Conservation (phyloP, 2,797 vertebrate genomes). For the Telmatherina bonti region DNA sequence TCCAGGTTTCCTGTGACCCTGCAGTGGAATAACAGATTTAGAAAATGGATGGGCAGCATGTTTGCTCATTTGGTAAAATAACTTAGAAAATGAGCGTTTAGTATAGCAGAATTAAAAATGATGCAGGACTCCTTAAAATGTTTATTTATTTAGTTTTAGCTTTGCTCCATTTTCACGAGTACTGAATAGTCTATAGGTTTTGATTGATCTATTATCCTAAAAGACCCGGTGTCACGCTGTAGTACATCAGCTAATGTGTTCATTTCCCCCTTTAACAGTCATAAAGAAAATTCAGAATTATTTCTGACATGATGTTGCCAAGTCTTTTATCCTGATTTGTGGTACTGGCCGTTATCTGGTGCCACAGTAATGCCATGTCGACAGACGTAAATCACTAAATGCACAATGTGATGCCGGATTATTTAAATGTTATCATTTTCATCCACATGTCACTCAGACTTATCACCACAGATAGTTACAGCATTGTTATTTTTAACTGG, state of each 20-base stretch:
- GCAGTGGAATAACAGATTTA: too few relatives aligned
- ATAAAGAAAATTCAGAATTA: neutral
- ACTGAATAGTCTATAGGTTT: neutral
- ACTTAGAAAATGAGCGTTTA: neutral
- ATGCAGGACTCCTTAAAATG: neutral
- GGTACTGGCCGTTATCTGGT: slow-evolving; percentile 2
- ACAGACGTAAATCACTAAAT: neutral
- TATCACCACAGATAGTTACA: slow-evolving; percentile 26
- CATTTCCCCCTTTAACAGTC: neutral
- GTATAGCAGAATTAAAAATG: neutral
- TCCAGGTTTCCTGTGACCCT: too few relatives aligned
- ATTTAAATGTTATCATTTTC: slow-evolving; percentile 24
- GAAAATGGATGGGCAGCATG: too few relatives aligned
- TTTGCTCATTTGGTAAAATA: too few relatives aligned
- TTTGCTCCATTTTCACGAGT: neutral
- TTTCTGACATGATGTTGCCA: neutral
- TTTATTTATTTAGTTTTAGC: too few relatives aligned
- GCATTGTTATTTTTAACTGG: slow-evolving; percentile 27
- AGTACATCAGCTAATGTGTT: neutral
- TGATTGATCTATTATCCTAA: too few relatives aligned
- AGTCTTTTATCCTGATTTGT: neutral
- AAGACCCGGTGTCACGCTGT: too few relatives aligned
- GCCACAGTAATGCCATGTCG: neutral
- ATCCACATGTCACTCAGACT: slow-evolving; percentile 15
- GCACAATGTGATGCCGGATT: neutral